phyloP scores from a whole-genome alignment of 2,888 invertebrate species.

The Pollenia angustigena region DNA sequence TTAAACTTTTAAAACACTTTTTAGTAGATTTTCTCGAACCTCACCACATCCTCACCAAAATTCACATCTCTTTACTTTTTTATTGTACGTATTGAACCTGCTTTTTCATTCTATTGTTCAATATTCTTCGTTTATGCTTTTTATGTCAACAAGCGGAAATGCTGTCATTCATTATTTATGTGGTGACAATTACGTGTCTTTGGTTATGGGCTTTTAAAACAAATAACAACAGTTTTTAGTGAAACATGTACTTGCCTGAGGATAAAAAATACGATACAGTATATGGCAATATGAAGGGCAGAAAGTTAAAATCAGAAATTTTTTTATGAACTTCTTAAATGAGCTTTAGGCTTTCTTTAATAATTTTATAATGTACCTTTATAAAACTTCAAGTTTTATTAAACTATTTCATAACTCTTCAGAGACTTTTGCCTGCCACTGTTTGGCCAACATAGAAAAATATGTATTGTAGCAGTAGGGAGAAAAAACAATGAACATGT shows the following conservation, averaged over 20 bases:
- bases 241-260: background rate
- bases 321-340: too few species aligned
- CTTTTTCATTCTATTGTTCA: background rate
- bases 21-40: too few species aligned
- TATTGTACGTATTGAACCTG: background rate
- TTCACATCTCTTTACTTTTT: too few species aligned
- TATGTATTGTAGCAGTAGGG: background rate
- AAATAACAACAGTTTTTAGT: background rate
- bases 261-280: too few species aligned
- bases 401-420: too few species aligned
- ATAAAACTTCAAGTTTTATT: too few species aligned
- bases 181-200: conserved; percentile 24
- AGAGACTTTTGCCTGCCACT: background rate
- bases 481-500: conserved; percentile 5
- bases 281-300: too few species aligned
- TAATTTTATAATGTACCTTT: too few species aligned
- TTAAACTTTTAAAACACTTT: too few species aligned
- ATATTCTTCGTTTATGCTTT: conserved; percentile 1
- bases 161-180: conserved; percentile 12
- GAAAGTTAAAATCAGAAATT: too few species aligned
- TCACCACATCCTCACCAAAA: too few species aligned
- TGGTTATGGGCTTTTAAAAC: background rate
- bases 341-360: too few species aligned
- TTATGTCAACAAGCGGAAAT: conserved; percentile 21
- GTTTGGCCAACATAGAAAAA: background rate